A percentile compares a stretch with the other conserved stretches of the same genome.
These are phyloP conservation scores for Pristionchus japonicus DNA, from an alignment of 2,888 invertebrate species.

Conservation along the genomic window DNA sequence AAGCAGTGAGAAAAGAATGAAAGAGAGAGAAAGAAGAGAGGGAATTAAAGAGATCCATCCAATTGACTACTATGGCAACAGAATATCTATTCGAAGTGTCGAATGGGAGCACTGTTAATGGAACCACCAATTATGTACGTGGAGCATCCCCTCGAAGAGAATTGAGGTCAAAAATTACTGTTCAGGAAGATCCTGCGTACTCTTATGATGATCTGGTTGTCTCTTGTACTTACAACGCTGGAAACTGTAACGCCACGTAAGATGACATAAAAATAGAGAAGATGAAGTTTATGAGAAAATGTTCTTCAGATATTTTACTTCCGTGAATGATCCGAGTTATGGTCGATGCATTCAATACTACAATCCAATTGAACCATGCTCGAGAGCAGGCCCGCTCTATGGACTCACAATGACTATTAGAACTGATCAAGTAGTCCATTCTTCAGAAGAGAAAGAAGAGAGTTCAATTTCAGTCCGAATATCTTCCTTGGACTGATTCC, in stretches of 20 bases:
- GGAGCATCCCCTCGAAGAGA: no score
- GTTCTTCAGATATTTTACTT: not conserved
- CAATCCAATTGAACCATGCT: conserved; percentile 43
- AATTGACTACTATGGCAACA: not conserved
- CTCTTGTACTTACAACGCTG: conserved; percentile 71
- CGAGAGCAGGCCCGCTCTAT: conserved; percentile 70
- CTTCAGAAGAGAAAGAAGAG: not conserved
- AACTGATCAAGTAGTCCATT: conserved; percentile 46
- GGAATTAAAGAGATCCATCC: not conserved
- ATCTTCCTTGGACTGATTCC: conserved; percentile 71
- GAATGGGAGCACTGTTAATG: not conserved
- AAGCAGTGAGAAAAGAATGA: not conserved
- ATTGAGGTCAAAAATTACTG: not conserved
- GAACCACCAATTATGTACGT: not conserved
- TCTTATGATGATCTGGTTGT: conserved; percentile 67
- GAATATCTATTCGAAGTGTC: not conserved
- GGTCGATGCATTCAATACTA: conserved; percentile 33
- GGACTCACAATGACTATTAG: conserved; percentile 65
- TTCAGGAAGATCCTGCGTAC: conserved; percentile 53
- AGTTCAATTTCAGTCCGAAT: conserved; percentile 45
- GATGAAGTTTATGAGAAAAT: not conserved
- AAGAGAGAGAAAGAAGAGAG: no score
- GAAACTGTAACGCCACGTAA: conserved; percentile 65
- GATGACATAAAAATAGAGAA: not conserved
- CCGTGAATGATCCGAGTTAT: not conserved